Percentiles rank a stretch among this genome's conserved stretches.
These are phyloP conservation scores for Falco rusticolus DNA, from an alignment of 2,797 vertebrate genomes.

Conservation along the genomic window DNA sequence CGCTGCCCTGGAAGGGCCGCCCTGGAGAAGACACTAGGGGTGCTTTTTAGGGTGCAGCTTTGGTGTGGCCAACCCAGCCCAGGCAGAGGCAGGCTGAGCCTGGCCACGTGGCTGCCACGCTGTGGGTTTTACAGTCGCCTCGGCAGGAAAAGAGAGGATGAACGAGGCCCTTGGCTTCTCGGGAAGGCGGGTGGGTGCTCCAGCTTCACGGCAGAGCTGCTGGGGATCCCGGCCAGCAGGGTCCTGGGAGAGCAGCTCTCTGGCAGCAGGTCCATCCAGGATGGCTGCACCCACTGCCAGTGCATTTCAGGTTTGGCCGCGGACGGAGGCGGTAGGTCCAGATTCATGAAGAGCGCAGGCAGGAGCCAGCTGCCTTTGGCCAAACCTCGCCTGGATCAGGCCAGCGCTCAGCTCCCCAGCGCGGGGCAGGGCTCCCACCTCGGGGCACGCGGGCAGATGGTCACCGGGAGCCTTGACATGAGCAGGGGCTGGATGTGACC, in stretches of 20 bases:
- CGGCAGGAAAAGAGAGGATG: neutral
- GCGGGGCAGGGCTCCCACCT: neutral
- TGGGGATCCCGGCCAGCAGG: neutral
- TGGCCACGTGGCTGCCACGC: accelerated
- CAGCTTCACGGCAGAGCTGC: neutral
- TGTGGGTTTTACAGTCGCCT: neutral
- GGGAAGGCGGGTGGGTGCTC: neutral
- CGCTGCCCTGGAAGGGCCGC: too few relatives aligned
- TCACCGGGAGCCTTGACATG: neutral
- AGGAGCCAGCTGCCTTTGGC: constrained; percentile 1
- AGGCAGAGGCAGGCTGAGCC: neutral
- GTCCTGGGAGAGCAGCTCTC: neutral
- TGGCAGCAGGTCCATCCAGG: neutral
- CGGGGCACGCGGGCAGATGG: accelerated
- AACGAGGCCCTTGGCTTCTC: neutral
- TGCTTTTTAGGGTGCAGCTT: neutral
- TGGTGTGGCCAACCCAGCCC: neutral
- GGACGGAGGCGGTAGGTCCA: neutral
- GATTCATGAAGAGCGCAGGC: neutral
- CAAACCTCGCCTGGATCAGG: accelerated
- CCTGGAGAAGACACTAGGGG: accelerated
- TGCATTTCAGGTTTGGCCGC: constrained; percentile 43
- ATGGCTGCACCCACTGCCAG: neutral
- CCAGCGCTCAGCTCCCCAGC: accelerated
- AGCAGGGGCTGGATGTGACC: neutral